phyloP scores from a whole-genome alignment of 2,113 vertebrate species.

The Oncorhynchus kisutch region DNA sequence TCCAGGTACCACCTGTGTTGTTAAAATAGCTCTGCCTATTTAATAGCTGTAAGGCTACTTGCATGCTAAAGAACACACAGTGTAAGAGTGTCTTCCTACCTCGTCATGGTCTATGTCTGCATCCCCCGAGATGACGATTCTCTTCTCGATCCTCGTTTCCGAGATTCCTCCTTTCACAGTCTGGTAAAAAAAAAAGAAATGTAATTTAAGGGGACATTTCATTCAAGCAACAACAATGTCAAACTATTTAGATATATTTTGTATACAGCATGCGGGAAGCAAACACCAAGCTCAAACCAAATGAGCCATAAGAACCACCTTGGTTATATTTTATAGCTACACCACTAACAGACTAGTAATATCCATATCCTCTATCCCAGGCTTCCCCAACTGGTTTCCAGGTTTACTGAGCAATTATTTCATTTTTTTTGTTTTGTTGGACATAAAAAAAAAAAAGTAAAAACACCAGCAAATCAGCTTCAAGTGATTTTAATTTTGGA shows the following conservation, averaged over 20 bases:
- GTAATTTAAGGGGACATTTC: background rate
- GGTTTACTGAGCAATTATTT: background rate
- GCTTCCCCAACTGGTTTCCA: background rate
- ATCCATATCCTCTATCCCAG: background rate
- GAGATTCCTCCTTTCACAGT: constrained; percentile 94
- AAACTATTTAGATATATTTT: too few species aligned
- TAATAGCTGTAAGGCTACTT: too few species aligned
- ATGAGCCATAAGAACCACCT: background rate
- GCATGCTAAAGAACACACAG: background rate
- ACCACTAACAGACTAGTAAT: too few species aligned
- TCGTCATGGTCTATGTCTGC: constrained; percentile 53
- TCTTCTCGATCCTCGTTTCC: constrained; percentile 94
- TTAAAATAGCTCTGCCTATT: too few species aligned
- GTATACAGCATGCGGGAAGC: too few species aligned
- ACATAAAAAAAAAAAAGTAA: too few species aligned
- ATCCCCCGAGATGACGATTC: constrained; percentile 97
- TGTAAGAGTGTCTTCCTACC: constrained; percentile 27
- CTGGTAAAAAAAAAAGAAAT: constrained; percentile 60
- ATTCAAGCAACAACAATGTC: background rate
- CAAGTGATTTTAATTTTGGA: too few species aligned
- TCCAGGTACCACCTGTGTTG: too few species aligned
- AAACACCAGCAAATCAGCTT: too few species aligned
- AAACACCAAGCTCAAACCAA: background rate
- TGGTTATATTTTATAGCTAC: too few species aligned
- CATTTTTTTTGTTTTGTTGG: too few species aligned